Evolutionary conservation across 1,140 invertebrate species (phyloP), one percentile per base, ranked within the genome.

Genomic region (Sinella curviseta): DNA sequence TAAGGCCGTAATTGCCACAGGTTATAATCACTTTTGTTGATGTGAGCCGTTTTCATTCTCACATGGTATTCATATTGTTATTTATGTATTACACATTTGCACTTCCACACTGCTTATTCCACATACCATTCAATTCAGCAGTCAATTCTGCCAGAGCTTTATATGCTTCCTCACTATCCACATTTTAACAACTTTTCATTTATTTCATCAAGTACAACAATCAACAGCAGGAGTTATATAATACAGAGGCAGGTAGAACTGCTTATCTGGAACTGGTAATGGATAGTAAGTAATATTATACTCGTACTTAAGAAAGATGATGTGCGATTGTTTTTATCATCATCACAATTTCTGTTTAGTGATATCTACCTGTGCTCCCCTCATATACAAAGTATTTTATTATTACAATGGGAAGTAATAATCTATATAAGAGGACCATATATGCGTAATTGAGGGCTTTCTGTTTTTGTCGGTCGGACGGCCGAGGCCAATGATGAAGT

Each of bases 11-110:
- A 70, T 70, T 70, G 65, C 65, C 65, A 70, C 65, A 70, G 65
- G 65, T 70, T 70, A 70, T 70, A 70, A 70, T 70, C 65, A 70
- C 65, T 70, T 70, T 70, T 70, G 65, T 17, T 70, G 65, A 70
- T 70, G 26, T 33, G 65, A 70, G 31, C 65, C 31, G 26, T 33
- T 30, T 70, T 70, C 39, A 65, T 65, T 65, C 31, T 33, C 65
- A 70, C 31, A 26, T 65, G 39, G 39, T 48, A 48, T 8, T 48
- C 39, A 48, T 12, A 20, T 48, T 48, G 8, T 8, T 48, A 48
- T 12, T 20, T 48, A 20, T 48, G 39, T 48, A 48, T 8, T 20
- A 48, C 20, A 20, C 39, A 48, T 12, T 20, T 48, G n/a, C 39
- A 48, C 39, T 20, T 48, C 20, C 39, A 48, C n/a, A n/a, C n/a